Percentiles rank a stretch among this genome's conserved stretches.
Evolutionary conservation across 2,888 invertebrate species (phyloP).

Genomic region (Erebia palarica): DNA sequence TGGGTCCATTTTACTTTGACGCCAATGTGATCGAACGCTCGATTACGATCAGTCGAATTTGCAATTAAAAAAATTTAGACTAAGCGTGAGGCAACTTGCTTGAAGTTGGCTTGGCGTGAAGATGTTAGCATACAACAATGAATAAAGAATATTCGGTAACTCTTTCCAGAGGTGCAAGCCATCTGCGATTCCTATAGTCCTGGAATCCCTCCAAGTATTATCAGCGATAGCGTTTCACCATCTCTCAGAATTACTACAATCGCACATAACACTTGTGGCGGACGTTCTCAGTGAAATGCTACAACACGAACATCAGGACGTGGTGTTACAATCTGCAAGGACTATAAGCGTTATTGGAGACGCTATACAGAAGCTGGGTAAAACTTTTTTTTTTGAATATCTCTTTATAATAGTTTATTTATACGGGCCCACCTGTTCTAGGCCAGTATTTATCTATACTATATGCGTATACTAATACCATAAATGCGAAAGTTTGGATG

Average conservation of each 20-base stretch:
- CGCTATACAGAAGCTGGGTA: slow-evolving; percentile 81
- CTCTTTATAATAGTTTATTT: too few species aligned
- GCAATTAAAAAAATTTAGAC: too few species aligned
- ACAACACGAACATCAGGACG: slow-evolving; percentile 84
- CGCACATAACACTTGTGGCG: slow-evolving; percentile 83
- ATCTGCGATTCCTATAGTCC: slow-evolving; percentile 85
- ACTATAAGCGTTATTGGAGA: slow-evolving; percentile 87
- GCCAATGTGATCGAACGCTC: too few species aligned
- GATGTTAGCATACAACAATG: too few species aligned
- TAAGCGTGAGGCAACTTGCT: too few species aligned
- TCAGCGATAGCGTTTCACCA: slow-evolving; percentile 84
- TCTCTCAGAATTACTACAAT: slow-evolving; percentile 78
- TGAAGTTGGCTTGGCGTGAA: too few species aligned
- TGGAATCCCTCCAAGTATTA: slow-evolving; percentile 90
- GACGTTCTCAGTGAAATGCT: slow-evolving; percentile 83
- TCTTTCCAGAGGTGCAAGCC: slow-evolving; percentile 61
- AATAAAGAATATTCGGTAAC: not conserved
- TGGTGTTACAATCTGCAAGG: slow-evolving; percentile 87
- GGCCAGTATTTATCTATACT: too few species aligned
- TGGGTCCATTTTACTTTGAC: too few species aligned
- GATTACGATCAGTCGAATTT: too few species aligned
- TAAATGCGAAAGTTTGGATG: too few species aligned
- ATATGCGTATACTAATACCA: too few species aligned
- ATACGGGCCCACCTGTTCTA: too few species aligned
- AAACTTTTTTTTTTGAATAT: slow-evolving; percentile 19